Conservation (phyloP, 2,888 invertebrate species). For the Phlogophora meticulosa region DNA sequence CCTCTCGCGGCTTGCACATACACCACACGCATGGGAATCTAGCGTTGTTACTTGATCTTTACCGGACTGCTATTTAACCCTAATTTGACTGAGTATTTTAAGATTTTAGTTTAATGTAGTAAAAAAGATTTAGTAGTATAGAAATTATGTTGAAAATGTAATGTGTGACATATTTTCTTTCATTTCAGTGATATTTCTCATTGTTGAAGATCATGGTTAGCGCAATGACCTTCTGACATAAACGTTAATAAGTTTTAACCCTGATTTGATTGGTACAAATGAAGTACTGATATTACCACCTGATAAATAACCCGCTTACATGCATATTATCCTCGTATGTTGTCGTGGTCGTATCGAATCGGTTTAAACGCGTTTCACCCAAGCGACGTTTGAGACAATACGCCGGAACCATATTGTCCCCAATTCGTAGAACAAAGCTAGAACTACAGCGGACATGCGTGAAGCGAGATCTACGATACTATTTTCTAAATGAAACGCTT, state of each 20-base stretch:
- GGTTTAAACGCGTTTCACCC: conserved; percentile 21
- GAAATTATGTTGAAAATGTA: background rate
- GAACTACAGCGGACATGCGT: background rate
- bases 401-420: conserved; percentile 8
- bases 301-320: background rate
- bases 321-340: conserved; percentile 11
- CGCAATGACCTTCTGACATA: background rate
- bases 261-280: background rate
- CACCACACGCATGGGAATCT: conserved; percentile 58
- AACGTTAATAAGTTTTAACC: background rate
- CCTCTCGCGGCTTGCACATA: conserved; percentile 58
- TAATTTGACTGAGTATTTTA: background rate
- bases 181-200: background rate
- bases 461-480: background rate
- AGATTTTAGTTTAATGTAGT: no score
- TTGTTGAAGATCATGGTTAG: background rate
- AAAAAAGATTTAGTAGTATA: background rate
- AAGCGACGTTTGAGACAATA: conserved; percentile 29
- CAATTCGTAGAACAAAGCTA: conserved; percentile 27
- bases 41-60: conserved; percentile 44
- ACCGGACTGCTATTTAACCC: conserved; percentile 28
- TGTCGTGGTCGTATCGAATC: conserved; percentile 31
- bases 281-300: no score
- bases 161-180: no score
- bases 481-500: background rate